phyloP scores from a whole-genome alignment of 2,888 invertebrate species.

The Zeuzera pyrina region DNA sequence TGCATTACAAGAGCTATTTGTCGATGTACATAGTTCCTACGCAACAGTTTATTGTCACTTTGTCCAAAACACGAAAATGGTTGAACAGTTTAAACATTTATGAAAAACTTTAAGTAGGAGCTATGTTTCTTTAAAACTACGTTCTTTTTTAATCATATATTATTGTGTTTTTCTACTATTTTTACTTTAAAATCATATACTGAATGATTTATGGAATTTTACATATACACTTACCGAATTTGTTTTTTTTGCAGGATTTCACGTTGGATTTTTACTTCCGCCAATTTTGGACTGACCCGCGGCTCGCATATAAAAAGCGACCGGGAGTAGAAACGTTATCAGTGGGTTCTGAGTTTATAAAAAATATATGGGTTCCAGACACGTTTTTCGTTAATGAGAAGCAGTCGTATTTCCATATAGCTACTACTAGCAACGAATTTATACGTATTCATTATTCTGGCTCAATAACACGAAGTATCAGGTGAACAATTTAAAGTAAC shows the following conservation, averaged over 20 bases:
- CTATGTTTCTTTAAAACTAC: conserved; percentile 10
- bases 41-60: neutral
- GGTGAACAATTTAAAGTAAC: conserved; percentile 73
- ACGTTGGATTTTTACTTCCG: conserved; percentile 98
- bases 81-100: too few species aligned
- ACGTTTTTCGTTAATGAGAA: conserved; percentile 99
- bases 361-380: conserved; percentile 99
- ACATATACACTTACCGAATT: too few species aligned
- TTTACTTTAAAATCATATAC: neutral
- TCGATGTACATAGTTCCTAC: conserved; percentile 11
- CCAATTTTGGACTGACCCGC: conserved; percentile 98
- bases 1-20: too few species aligned
- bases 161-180: neutral
- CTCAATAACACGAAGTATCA: conserved; percentile 94
- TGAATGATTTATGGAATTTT: too few species aligned
- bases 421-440: conserved; percentile 99
- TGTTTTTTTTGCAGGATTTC: conserved; percentile 81
- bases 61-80: too few species aligned
- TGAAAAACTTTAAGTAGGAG: conserved; percentile 7
- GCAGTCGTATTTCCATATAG: conserved; percentile 99
- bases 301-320: conserved; percentile 90
- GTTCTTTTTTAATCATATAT: neutral
- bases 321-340: conserved; percentile 91
- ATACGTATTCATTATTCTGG: conserved; percentile 96
- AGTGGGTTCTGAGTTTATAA: conserved; percentile 95